Conservation (phyloP, 1,140 invertebrate species). For the Andrena cerasifolii region DNA sequence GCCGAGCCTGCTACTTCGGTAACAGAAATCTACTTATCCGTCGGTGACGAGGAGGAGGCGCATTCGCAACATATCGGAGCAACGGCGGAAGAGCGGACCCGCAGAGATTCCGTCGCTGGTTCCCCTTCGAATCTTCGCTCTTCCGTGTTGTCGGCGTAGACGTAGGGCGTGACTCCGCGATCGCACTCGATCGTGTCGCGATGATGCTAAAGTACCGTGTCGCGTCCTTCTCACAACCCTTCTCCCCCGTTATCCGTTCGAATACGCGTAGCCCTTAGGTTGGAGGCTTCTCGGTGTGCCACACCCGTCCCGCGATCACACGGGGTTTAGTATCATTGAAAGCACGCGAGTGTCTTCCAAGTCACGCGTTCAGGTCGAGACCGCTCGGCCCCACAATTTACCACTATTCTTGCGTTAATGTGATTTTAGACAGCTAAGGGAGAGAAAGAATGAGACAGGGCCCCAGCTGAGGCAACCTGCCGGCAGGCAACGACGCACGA, state of each 20-base stretch:
- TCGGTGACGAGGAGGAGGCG: constrained; percentile 32
- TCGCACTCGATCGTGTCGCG: constrained; percentile 48
- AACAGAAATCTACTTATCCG: constrained; percentile 39
- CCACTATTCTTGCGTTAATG: constrained; percentile 78
- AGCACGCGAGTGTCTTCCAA: constrained; percentile 64
- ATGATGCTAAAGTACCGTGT: constrained; percentile 40
- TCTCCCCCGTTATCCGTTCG: not conserved
- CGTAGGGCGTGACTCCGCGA: constrained; percentile 48
- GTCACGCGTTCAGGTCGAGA: constrained; percentile 59
- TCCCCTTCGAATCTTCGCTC: constrained; percentile 2
- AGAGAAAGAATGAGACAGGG: constrained; percentile 29
- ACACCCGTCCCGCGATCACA: constrained; percentile 1
- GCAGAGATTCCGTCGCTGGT: not conserved
- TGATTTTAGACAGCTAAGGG: constrained; percentile 79
- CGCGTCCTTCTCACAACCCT: not conserved
- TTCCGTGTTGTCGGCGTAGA: constrained; percentile 56
- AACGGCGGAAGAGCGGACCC: constrained; percentile 52
- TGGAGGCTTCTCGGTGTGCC: constrained; percentile 3
- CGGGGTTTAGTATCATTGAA: constrained; percentile 43
- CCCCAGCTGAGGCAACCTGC: not conserved
- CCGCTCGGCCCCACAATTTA: constrained; percentile 62
- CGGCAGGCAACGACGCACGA: not conserved
- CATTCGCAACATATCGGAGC: constrained; percentile 72
- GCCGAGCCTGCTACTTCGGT: constrained; percentile 28
- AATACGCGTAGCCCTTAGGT: constrained; percentile 1